A percentile compares a stretch with the other conserved stretches of the same genome.
These are phyloP conservation scores for Ranitomeya variabilis DNA, from an alignment of 2,113 vertebrate species.

Conservation along the genomic window DNA sequence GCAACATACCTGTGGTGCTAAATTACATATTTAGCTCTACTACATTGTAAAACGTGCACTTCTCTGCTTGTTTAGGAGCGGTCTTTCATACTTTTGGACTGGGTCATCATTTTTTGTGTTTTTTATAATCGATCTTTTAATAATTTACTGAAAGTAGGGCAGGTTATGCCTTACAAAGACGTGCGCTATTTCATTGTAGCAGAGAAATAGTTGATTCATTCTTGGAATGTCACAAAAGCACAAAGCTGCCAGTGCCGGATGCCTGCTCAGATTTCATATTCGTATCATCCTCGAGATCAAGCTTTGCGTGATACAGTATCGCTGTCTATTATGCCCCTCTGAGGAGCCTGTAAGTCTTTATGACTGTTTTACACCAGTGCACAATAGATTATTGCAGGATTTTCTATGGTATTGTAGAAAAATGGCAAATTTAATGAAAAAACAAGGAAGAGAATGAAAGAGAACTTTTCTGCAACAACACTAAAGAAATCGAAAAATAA, in stretches of 20 bases:
- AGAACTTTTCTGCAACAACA: no score
- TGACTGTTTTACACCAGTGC: neutral
- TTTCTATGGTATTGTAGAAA: neutral
- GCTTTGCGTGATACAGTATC: neutral
- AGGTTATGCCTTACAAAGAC: neutral
- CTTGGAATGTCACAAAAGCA: slow-evolving; percentile 12
- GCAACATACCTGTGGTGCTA: neutral
- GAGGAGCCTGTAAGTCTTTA: neutral
- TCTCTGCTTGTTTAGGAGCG: neutral
- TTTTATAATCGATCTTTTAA: neutral
- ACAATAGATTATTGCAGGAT: neutral
- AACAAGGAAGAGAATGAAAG: neutral
- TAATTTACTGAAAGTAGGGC: neutral
- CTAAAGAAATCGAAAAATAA: neutral
- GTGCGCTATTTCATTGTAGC: slow-evolving; percentile 1
- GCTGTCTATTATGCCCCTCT: neutral
- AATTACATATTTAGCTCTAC: neutral
- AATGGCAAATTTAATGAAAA: neutral
- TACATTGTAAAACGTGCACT: neutral
- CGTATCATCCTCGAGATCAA: neutral
- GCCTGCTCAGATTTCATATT: slow-evolving; percentile 24
- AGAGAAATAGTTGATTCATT: slow-evolving; percentile 15
- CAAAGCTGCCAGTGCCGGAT: neutral
- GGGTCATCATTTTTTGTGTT: no score
- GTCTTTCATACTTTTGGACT: neutral